Evolutionary conservation across 1,140 invertebrate species (phyloP).

Genomic region (Arctopsyche grandis): DNA sequence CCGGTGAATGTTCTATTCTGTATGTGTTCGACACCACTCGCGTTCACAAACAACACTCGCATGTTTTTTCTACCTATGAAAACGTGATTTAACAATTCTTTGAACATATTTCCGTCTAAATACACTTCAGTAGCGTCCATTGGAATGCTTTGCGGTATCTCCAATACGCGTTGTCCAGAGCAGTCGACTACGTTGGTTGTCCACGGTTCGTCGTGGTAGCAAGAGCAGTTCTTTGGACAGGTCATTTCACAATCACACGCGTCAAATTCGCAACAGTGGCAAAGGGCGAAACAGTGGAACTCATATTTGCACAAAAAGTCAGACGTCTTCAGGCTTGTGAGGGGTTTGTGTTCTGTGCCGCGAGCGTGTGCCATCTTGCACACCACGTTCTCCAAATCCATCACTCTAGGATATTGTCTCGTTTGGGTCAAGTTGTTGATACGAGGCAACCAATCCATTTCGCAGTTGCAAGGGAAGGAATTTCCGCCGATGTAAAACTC

Average conservation of each 20-base stretch:
- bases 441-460: conserved; percentile 90
- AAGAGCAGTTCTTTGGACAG: conserved; percentile 90
- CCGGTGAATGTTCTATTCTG: conserved; percentile 94
- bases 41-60: conserved; percentile 85
- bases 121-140: conserved; percentile 95
- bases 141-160: conserved; percentile 86
- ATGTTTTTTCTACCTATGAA: conserved; percentile 94
- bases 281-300: conserved; percentile 91
- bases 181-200: conserved; percentile 93
- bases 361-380: conserved; percentile 83
- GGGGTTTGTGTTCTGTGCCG: conserved; percentile 73
- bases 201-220: conserved; percentile 93
- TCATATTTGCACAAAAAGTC: conserved; percentile 92
- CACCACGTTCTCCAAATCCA: conserved; percentile 87
- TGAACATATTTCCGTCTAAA: conserved; percentile 89
- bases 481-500: conserved; percentile 91
- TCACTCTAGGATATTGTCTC: conserved; percentile 83
- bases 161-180: conserved; percentile 76
- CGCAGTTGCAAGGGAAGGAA: conserved; percentile 90
- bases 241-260: conserved; percentile 96
- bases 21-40: conserved; percentile 84
- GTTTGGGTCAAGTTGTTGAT: conserved; percentile 85
- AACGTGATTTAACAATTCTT: conserved; percentile 85
- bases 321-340: conserved; percentile 74
- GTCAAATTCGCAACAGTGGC: conserved; percentile 94